Conservation (phyloP, 1,140 invertebrate genomes). For the Pentalonia nigronervosa region DNA sequence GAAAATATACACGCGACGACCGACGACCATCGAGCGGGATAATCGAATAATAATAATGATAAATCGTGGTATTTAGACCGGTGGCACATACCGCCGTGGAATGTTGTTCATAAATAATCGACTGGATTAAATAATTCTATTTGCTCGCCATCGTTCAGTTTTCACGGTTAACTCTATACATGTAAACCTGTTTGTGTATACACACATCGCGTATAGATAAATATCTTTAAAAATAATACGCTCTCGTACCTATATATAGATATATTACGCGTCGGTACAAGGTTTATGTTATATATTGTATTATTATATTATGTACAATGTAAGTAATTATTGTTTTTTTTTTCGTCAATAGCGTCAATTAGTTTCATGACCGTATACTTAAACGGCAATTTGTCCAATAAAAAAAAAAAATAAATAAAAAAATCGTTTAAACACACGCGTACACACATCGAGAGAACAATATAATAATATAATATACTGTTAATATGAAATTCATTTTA, state of each 20-base stretch:
- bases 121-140: constrained; percentile 36
- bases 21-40: background rate
- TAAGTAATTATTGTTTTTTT: constrained; percentile 11
- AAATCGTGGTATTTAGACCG: constrained; percentile 13
- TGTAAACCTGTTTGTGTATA: background rate
- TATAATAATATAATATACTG: constrained; percentile 7
- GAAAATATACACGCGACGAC: background rate
- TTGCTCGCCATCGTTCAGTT: constrained; percentile 16
- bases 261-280: background rate
- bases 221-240: constrained; percentile 10
- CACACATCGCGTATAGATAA: background rate
- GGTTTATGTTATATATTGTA: background rate
- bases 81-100: constrained; percentile 23
- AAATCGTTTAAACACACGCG: background rate
- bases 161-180: background rate
- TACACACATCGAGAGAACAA: background rate
- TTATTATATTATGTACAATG: background rate
- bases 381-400: background rate
- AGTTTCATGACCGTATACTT: background rate
- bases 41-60: constrained; percentile 21
- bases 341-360: background rate
- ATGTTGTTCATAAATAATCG: constrained; percentile 35
- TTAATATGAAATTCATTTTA: background rate
- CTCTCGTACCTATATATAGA: background rate
- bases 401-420: constrained; percentile 1